Evolutionary conservation across 2,113 vertebrate genomes (phyloP), one percentile per base, ranked within the genome.

Genomic region (Sturnus vulgaris): DNA sequence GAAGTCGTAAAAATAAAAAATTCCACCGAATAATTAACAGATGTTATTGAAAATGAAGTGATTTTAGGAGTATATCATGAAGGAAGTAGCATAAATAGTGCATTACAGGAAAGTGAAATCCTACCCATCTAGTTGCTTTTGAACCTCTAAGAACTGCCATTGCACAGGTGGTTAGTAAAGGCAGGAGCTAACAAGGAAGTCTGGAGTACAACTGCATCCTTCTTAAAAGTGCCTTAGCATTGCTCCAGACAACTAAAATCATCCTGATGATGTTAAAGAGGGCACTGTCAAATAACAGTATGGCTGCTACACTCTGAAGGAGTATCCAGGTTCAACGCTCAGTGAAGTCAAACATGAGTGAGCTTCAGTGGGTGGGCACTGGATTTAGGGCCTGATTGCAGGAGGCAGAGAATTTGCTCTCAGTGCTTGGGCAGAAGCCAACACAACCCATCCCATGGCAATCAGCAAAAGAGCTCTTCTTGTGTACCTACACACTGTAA

Each of bases 41-140:
- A 37, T 93, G 68, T 70, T 79, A 71, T 11, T 78, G 82, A 94
- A 88, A 90, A 78, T 44, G 20, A 13, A 50, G 63, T 88, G 73
- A 78, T 82, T 91, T 94, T 82, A 93, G 53, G 39, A 30, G 50
- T 75, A 75, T 86, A 82, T 85, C 92, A 82, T 95, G 76, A 84
- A 92, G 71, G 72, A 92, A 92, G 69, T 56, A 86, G 7, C 24
- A 40, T 56, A 82, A 93, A 86, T 44, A 87, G 76, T 90, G 68
- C 86, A 88, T 83, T 86, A 92, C n/a, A 75, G 27, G 57, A 84
- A 82, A 88, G 63, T 76, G 1, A 88, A 94, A 88, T 88, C 76
- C 79, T 90, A 63, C 68, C 52, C 76, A 88, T 68, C 47, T 83
- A 78, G 28, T 68, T 94, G 64, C 69, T 95, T 57, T 95, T 71